Conservation (phyloP, 2,888 invertebrate genomes). For the Iphiclides podalirius region DNA sequence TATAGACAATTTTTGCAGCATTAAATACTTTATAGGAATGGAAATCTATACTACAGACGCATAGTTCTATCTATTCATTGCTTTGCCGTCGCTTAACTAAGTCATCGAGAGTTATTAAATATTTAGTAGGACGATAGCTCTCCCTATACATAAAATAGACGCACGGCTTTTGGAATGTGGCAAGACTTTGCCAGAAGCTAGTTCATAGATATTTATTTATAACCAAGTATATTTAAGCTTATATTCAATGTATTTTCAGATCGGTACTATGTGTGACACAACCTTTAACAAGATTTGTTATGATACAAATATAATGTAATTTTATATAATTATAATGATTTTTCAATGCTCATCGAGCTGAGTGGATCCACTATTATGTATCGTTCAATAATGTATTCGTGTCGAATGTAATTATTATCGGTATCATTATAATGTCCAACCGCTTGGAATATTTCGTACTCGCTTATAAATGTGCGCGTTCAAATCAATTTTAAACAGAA, state of each 20-base stretch:
- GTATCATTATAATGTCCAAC: constrained; percentile 19
- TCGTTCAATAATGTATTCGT: constrained; percentile 13
- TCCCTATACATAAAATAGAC: neutral
- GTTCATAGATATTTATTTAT: neutral
- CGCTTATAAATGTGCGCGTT: neutral
- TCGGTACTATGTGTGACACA: neutral
- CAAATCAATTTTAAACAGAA: constrained; percentile 19
- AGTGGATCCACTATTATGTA: constrained; percentile 3
- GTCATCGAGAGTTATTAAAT: constrained; percentile 9
- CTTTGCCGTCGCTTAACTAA: constrained; percentile 3
- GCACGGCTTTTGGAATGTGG: neutral
- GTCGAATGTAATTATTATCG: constrained; percentile 22
- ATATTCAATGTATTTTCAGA: neutral
- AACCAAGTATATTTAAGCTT: neutral
- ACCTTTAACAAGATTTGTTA: no score
- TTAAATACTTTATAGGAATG: neutral
- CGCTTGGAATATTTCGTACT: constrained; percentile 4
- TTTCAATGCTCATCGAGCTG: no score
- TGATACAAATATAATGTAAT: no score
- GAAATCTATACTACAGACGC: neutral
- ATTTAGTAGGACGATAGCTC: constrained; percentile 6
- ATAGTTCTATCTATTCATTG: constrained; percentile 8
- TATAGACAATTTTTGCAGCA: constrained; percentile 2
- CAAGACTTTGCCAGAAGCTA: neutral
- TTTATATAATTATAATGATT: no score